Percentiles rank a stretch among this genome's conserved stretches.
phyloP scores from a whole-genome alignment of 2,888 invertebrate genomes.

The Campoplex nolae region DNA sequence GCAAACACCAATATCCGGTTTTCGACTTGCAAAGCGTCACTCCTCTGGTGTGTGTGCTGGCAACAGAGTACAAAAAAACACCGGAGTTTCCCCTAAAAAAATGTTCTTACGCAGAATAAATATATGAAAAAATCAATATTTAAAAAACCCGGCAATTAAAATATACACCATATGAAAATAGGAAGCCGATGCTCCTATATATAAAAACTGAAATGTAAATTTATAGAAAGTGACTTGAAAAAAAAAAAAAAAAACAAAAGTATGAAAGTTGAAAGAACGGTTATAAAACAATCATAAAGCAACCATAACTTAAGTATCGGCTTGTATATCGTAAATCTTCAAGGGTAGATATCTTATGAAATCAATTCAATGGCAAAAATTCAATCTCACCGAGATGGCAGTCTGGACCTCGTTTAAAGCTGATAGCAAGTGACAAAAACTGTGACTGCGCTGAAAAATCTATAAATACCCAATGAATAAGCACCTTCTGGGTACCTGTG shows the following conservation, averaged over 20 bases:
- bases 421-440: not conserved
- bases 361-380: not conserved
- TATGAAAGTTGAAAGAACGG: not conserved
- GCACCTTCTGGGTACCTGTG: not conserved
- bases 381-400: not conserved
- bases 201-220: not conserved
- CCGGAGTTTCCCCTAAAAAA: not conserved
- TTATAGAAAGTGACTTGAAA: not conserved
- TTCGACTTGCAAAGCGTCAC: slow-evolving; percentile 28
- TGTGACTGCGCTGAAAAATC: not conserved
- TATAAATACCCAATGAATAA: not conserved
- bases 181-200: not conserved
- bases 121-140: not conserved
- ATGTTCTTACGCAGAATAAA: not conserved
- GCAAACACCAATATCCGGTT: slow-evolving; percentile 59
- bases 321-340: not conserved
- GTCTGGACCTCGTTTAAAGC: not conserved
- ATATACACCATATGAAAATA: not conserved
- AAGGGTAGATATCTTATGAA: not conserved
- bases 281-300: not conserved
- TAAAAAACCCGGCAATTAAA: not conserved
- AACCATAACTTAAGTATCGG: not conserved
- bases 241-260: not conserved
- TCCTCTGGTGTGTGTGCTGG: not conserved
- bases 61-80: not conserved